Conservation (phyloP, 2,888 invertebrate species). For the Tetrapedia diversipes region DNA sequence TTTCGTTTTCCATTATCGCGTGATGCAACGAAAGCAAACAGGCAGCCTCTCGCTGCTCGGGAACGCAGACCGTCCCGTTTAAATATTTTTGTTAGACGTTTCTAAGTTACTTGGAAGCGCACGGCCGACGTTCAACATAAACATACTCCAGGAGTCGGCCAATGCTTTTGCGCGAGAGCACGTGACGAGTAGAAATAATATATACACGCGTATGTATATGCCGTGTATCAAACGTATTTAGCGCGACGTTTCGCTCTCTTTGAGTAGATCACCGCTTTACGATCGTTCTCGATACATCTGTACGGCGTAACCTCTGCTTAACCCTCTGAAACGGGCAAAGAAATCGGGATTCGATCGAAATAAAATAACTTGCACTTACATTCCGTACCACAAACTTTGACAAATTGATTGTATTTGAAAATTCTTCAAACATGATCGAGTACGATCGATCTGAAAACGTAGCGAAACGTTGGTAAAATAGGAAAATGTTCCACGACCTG, state of each 20-base stretch:
- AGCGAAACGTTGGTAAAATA: no score
- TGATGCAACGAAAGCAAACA: constrained; percentile 72
- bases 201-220: no score
- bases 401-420: no score
- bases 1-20: constrained; percentile 66
- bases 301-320: not conserved
- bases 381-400: no score
- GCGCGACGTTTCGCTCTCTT: constrained; percentile 23
- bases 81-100: constrained; percentile 78
- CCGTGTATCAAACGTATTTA: constrained; percentile 46
- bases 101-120: constrained; percentile 70
- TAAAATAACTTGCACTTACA: no score
- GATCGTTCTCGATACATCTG: not conserved
- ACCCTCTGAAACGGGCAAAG: not conserved
- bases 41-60: constrained; percentile 39
- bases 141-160: constrained; percentile 50
- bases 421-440: no score
- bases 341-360: no score
- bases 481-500: not conserved
- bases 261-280: constrained; percentile 29
- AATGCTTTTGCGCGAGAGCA: constrained; percentile 55
- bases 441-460: no score
- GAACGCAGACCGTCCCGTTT: constrained; percentile 73
- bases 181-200: constrained; percentile 57
- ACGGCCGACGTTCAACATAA: constrained; percentile 57